A percentile compares a stretch with the other conserved stretches of the same genome.
Conservation (phyloP, 2,888 invertebrate genomes). For the Hedya salicella region DNA sequence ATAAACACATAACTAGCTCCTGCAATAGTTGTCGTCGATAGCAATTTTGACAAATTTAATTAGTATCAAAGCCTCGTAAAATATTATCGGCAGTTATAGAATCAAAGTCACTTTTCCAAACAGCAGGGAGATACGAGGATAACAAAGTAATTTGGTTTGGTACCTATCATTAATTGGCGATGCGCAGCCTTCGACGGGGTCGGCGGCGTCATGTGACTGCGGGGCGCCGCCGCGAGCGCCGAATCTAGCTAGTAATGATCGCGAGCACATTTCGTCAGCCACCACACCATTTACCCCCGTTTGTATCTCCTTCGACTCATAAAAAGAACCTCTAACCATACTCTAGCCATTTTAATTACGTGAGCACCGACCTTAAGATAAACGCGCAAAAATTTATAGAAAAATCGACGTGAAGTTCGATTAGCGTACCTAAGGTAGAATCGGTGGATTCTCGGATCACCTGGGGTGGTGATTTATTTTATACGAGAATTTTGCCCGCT, state of each 20-base stretch:
- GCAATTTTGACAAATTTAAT: too few relatives aligned
- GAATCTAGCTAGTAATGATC: not conserved
- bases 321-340: not conserved
- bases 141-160: not conserved
- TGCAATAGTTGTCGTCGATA: too few relatives aligned
- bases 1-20: too few relatives aligned
- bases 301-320: not conserved
- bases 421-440: too few relatives aligned
- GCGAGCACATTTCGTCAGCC: not conserved
- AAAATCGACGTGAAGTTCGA: too few relatives aligned
- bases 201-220: slow-evolving; percentile 20
- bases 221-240: slow-evolving; percentile 1
- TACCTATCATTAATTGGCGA: slow-evolving; percentile 13
- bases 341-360: not conserved
- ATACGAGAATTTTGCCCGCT: too few relatives aligned
- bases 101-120: not conserved
- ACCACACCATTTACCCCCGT: not conserved
- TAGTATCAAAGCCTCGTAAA: not conserved
- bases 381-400: too few relatives aligned
- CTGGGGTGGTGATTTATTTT: too few relatives aligned
- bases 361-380: not conserved
- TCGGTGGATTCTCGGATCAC: too few relatives aligned
- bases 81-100: not conserved
- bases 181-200: slow-evolving; percentile 13
- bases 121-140: not conserved